phyloP scores from a whole-genome alignment of 2,113 vertebrate genomes.

The Thalassarche chlororhynchos region DNA sequence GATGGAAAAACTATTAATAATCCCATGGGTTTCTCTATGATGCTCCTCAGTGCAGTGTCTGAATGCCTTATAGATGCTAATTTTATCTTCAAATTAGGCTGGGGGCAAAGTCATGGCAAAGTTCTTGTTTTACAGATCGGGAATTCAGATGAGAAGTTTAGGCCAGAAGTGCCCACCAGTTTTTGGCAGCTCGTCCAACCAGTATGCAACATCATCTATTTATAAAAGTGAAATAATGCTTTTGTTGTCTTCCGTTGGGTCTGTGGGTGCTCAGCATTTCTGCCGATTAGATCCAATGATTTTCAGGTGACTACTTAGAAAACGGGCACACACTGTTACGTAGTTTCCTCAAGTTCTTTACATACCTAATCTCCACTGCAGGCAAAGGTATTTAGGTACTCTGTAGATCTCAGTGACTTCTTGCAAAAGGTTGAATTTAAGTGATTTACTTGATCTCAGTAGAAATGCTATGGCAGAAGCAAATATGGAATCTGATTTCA shows the following conservation, averaged over 20 bases:
- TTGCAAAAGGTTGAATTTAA: neutral
- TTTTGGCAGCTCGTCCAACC: neutral
- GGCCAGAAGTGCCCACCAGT: neutral
- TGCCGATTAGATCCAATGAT: neutral
- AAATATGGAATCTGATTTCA: neutral
- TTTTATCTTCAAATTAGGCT: neutral
- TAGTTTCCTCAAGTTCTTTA: neutral
- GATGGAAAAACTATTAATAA: neutral
- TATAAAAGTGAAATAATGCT: neutral
- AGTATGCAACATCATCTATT: neutral
- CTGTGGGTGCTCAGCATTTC: neutral
- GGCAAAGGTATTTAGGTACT: neutral
- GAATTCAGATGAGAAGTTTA: neutral
- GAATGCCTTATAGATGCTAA: neutral
- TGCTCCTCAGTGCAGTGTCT: neutral
- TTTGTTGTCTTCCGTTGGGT: neutral
- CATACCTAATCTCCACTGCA: neutral
- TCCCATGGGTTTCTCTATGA: neutral
- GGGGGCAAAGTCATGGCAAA: neutral
- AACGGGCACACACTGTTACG: rapidly evolving
- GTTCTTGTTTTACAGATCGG: neutral
- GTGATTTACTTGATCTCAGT: neutral
- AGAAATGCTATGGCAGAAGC: neutral
- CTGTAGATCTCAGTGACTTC: neutral
- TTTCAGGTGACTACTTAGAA: neutral